A percentile compares a stretch with the other conserved stretches of the same genome.
Conservation (phyloP, 2,797 vertebrate species). For the Phyllotis vaccarum region DNA sequence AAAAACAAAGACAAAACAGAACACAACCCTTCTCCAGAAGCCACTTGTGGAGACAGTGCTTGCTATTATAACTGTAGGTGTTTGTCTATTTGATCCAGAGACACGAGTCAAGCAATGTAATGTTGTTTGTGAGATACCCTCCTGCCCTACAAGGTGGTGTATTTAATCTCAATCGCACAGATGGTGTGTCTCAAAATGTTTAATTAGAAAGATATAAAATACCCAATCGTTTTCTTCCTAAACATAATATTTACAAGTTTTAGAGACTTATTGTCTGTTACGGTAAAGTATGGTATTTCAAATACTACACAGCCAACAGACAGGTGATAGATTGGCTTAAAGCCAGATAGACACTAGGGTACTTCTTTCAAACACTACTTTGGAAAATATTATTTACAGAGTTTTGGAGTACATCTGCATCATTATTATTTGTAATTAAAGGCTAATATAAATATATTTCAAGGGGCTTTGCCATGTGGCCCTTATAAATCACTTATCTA, state of each 20-base stretch:
- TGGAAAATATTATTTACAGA: conserved; percentile 78
- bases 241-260: conserved; percentile 72
- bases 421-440: conserved; percentile 72
- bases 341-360: conserved; percentile 83
- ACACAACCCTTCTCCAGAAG: conserved; percentile 71
- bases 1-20: conserved; percentile 53
- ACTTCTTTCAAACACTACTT: conserved; percentile 81
- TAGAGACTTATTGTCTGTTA: conserved; percentile 63
- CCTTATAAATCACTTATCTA: conserved; percentile 51
- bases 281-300: conserved; percentile 72
- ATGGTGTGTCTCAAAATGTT: conserved; percentile 77
- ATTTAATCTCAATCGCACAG: conserved; percentile 79
- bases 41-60: conserved; percentile 79
- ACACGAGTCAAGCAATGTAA: conserved; percentile 81
- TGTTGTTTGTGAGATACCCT: conserved; percentile 81
- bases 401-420: conserved; percentile 81
- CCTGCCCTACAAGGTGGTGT: conserved; percentile 81
- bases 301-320: conserved; percentile 68
- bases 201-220: conserved; percentile 69
- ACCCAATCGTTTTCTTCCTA: conserved; percentile 70
- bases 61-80: conserved; percentile 84
- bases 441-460: conserved; percentile 69
- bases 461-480: conserved; percentile 50
- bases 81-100: conserved; percentile 84
- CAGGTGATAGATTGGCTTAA: conserved; percentile 76